These are phyloP conservation scores for Coregonus sp. DNA, from an alignment of 2,797 vertebrate genomes.

Conservation along the genomic window DNA sequence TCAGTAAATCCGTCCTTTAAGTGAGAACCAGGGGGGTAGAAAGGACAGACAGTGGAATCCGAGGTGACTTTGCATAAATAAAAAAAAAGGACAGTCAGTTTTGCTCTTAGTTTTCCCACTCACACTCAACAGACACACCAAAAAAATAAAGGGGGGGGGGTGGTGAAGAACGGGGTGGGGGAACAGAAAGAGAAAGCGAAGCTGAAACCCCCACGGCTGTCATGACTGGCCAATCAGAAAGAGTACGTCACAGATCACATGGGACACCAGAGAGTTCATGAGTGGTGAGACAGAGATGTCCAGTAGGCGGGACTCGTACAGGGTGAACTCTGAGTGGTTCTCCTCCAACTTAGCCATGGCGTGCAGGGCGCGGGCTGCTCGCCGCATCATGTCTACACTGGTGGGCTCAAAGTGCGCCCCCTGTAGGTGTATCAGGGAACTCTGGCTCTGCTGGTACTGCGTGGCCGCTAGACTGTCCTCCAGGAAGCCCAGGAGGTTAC, in stretches of 20 bases:
- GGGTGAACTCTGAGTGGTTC: slow-evolving; percentile 98
- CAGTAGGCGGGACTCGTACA: slow-evolving; percentile 97
- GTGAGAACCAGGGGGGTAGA: slow-evolving; percentile 83
- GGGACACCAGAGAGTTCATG: slow-evolving; percentile 99
- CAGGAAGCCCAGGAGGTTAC: slow-evolving; percentile 95
- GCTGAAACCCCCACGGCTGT: slow-evolving; percentile 86
- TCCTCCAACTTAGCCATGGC: slow-evolving; percentile 97
- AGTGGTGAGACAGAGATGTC: slow-evolving; percentile 98
- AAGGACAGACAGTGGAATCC: slow-evolving; percentile 92
- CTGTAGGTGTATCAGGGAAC: slow-evolving; percentile 91
- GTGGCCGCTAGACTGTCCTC: slow-evolving; percentile 98
- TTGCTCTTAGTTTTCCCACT: slow-evolving; percentile 85
- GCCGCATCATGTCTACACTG: slow-evolving; percentile 99
- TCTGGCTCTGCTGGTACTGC: slow-evolving; percentile 97
- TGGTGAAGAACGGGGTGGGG: slow-evolving; percentile 2
- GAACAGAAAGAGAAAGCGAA: slow-evolving; percentile 64
- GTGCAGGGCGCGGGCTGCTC: slow-evolving; percentile 93
- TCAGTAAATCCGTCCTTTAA: slow-evolving; percentile 84
- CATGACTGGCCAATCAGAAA: slow-evolving; percentile 99
- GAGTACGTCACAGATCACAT: slow-evolving; percentile 99
- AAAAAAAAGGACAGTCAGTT: slow-evolving; percentile 83
- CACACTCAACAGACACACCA: slow-evolving; percentile 66
- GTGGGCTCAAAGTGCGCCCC: slow-evolving; percentile 91
- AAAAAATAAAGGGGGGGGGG: slow-evolving; percentile 50
- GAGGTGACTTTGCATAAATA: slow-evolving; percentile 99